These are phyloP conservation scores for Callospermophilus lateralis DNA, from an alignment of 2,113 vertebrate species.

Conservation along the genomic window DNA sequence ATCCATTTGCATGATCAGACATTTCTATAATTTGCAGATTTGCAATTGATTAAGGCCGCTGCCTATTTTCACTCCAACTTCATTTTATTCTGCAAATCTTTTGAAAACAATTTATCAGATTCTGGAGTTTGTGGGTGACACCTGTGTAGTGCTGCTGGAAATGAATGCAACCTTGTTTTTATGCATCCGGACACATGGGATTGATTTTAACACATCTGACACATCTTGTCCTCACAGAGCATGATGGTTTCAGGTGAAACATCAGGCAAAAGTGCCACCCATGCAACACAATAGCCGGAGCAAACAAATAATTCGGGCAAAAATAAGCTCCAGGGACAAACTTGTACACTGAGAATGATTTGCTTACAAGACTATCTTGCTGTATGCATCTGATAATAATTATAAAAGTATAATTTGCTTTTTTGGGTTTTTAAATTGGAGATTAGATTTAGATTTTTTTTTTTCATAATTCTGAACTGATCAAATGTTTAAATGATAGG, in stretches of 20 bases:
- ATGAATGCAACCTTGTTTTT: not conserved
- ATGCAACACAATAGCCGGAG: not conserved
- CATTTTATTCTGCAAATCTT: not conserved
- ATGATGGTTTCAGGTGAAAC: constrained; percentile 7
- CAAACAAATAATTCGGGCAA: not conserved
- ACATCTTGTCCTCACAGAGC: not conserved
- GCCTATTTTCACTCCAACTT: not conserved
- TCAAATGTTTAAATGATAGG: not conserved
- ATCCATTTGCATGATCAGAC: fast-evolving
- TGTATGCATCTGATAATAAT: not conserved
- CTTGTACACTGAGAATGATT: not conserved
- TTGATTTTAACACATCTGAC: not conserved
- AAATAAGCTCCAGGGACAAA: not conserved
- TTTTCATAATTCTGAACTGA: not conserved
- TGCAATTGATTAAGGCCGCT: not conserved
- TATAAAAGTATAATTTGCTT: not conserved
- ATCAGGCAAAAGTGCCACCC: not conserved
- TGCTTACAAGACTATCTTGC: not conserved
- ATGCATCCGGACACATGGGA: not conserved
- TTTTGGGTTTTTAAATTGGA: not conserved
- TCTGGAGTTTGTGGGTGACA: not conserved
- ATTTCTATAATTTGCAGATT: not conserved
- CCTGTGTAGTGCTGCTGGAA: fast-evolving
- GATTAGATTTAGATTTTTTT: not conserved
- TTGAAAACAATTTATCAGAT: not conserved